Evolutionary conservation across 2,888 invertebrate species (phyloP).

Genomic region (Chaitophorus viminalis): DNA sequence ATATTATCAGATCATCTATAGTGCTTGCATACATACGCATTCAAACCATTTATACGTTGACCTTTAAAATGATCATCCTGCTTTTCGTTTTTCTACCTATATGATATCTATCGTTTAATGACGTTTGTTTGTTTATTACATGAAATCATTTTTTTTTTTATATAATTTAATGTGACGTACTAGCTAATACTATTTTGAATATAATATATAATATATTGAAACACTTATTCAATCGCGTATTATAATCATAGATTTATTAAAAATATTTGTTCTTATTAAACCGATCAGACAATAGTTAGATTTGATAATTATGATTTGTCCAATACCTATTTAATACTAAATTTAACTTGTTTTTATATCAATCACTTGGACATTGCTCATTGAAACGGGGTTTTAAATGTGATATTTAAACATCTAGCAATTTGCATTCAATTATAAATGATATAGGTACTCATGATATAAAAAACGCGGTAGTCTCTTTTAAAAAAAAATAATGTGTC

Average conservation of each 20-base stretch:
- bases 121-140: background rate
- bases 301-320: no score
- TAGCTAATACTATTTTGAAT: background rate
- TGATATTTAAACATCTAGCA: background rate
- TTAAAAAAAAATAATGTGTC: background rate
- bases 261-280: background rate
- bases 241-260: background rate
- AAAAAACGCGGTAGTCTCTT: background rate
- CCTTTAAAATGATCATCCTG: constrained; percentile 27
- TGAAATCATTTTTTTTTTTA: background rate
- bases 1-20: no score
- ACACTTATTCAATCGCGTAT: background rate
- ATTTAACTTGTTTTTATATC: background rate
- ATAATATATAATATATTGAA: no score
- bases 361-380: background rate
- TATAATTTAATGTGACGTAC: background rate
- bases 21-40: background rate
- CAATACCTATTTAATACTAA: background rate
- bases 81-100: background rate
- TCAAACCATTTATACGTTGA: constrained; percentile 8
- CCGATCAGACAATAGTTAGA: background rate
- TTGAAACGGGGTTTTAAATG: background rate
- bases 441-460: background rate
- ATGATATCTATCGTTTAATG: background rate
- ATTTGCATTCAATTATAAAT: background rate